Base-by-base conservation (phyloP, 92 coral and sea anemone genomes). In the Hydrozoanthus gracilis region DNA sequence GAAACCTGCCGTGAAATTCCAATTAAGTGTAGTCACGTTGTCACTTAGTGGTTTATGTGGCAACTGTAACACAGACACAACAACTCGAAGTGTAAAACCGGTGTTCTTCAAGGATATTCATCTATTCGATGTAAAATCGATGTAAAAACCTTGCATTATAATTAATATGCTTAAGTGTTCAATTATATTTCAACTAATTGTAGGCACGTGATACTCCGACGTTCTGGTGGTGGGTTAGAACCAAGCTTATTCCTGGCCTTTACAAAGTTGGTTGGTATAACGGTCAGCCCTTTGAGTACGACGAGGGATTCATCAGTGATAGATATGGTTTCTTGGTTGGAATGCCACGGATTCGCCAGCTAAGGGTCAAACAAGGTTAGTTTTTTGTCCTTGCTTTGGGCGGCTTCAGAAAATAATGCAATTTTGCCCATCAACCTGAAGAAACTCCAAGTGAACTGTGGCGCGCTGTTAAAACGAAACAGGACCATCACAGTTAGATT, bases 331-430 rank as follows among this genome's bases (percentile, higher is more conserved):
- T 91, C 55, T 58, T 91, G 90, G 93, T 94, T 16, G 97, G 96
- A 4, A 93, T 93, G 96, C 96, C 96, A 44, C 90, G 96, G 83
- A 52, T 93, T 3, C 82, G 96, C 9, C 96, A 93, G 73, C 77
- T 93, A 2, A 70, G 96, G 67, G 79, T 91, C 48, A 91, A 86
- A 44, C 89, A 85, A 84, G 94, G 96, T 91, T 87, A 86, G 84
- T 12, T n/a, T 48, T 1, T 6, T 73, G 65, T 18, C 7, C 9
- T 13, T 47, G 17, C 47, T 71, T 45, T 10, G 51, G 44, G 14
- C 4, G n/a, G 10, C 39, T 68, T 35, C 49, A 71, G 44, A 44
- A 71, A 45, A 9, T 12, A 44, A 71, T 39, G 15, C 18, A 66
- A 66, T 12, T 66, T 15, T 66, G 8, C 64, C 15, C 15, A 58